phyloP scores from a whole-genome alignment of 2,797 vertebrate genomes.

The Danio kyathit region DNA sequence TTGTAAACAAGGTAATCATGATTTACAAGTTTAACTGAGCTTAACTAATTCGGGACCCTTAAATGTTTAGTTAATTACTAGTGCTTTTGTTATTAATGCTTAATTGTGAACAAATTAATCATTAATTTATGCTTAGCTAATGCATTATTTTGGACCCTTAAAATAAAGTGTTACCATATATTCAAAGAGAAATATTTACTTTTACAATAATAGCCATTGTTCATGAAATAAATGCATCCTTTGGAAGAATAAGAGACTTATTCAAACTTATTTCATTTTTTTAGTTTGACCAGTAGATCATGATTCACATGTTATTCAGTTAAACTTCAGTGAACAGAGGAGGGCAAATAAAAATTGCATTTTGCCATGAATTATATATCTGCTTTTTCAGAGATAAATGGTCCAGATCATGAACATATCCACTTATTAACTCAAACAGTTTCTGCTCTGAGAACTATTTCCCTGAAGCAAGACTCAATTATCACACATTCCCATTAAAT shows the following conservation, averaged over 20 bases:
- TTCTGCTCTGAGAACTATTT: neutral
- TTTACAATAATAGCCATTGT: neutral
- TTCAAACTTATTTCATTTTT: neutral
- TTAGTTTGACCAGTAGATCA: neutral
- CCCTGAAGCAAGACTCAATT: conserved; percentile 4
- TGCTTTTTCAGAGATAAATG: conserved; percentile 10
- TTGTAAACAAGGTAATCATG: too few species aligned
- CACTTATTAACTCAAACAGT: neutral
- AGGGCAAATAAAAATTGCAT: neutral
- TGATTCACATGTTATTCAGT: conserved; percentile 7
- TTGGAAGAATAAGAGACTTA: too few species aligned
- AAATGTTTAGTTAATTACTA: too few species aligned
- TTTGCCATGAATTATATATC: neutral
- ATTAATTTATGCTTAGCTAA: too few species aligned
- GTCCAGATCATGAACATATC: conserved; percentile 2
- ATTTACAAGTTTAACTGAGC: too few species aligned
- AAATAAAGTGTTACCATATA: too few species aligned
- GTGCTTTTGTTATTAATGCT: too few species aligned
- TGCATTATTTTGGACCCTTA: too few species aligned
- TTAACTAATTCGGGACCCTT: too few species aligned
- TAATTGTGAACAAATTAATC: too few species aligned
- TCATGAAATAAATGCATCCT: neutral
- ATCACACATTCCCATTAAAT: neutral
- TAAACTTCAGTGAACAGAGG: neutral
- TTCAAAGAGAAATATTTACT: neutral